Conservation (phyloP, 1,140 invertebrate genomes). For the Caenorhabditis brenneri region DNA sequence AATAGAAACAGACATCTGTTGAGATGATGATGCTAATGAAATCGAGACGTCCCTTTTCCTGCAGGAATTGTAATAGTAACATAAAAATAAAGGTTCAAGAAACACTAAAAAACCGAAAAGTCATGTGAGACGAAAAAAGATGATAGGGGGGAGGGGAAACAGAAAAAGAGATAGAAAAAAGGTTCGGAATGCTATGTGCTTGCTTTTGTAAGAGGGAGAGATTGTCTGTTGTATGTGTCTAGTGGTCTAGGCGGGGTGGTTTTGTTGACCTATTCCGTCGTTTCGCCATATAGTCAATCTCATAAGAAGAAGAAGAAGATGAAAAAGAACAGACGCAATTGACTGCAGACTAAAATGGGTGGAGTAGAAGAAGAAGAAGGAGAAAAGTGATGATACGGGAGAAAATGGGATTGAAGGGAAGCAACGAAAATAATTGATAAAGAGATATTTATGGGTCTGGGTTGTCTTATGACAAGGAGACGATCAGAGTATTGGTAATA, state of each 20-base stretch:
- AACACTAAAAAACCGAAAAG: background rate
- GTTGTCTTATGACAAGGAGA: too few relatives aligned
- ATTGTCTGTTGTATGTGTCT: background rate
- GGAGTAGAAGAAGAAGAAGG: too few relatives aligned
- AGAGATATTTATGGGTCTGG: too few relatives aligned
- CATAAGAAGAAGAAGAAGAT: background rate
- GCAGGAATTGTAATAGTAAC: background rate
- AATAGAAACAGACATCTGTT: too few relatives aligned
- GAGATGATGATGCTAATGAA: too few relatives aligned
- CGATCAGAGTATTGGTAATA: too few relatives aligned
- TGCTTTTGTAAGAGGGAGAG: conserved; percentile 1
- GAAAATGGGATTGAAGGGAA: too few relatives aligned
- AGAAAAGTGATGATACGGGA: too few relatives aligned
- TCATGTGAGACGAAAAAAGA: conserved; percentile 13
- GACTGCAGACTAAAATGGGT: background rate
- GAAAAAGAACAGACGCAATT: too few relatives aligned
- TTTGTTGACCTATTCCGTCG: conserved; percentile 37
- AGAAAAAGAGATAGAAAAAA: background rate
- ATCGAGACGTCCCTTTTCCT: background rate
- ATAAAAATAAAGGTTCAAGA: background rate
- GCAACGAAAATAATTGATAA: too few relatives aligned
- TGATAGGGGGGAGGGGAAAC: background rate
- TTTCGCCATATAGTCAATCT: conserved; percentile 18
- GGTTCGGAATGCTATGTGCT: background rate
- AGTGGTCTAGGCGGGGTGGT: conserved; percentile 28